A percentile compares a stretch with the other conserved stretches of the same genome.
Conservation (phyloP, 1,140 invertebrate species). For the Berghia stephanieae region DNA sequence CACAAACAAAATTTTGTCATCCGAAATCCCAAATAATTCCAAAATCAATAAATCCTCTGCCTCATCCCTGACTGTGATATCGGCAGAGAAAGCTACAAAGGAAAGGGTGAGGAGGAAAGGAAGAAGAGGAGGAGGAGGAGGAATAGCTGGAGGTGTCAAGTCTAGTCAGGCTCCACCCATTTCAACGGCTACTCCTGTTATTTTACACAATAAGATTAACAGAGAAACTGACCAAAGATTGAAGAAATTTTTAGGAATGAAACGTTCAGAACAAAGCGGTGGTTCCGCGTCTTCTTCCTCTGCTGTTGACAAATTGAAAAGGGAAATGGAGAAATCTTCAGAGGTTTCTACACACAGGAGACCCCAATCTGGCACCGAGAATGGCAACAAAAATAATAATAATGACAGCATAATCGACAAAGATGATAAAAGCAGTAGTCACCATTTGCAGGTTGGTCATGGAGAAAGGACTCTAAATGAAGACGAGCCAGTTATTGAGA, state of each 20-base stretch:
- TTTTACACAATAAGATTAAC: slow-evolving; percentile 19
- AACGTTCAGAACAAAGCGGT: neutral
- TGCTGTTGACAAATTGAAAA: neutral
- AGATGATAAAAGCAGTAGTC: neutral
- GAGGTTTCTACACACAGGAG: neutral
- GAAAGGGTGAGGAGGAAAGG: too few species aligned
- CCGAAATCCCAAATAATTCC: too few species aligned
- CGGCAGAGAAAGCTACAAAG: too few species aligned
- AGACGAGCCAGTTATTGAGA: neutral
- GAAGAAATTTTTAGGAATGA: slow-evolving; percentile 21
- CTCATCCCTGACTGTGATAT: too few species aligned
- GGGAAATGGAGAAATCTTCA: neutral
- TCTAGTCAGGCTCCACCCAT: too few species aligned
- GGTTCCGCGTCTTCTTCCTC: neutral
- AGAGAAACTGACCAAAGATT: slow-evolving; percentile 26
- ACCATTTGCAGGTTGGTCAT: neutral
- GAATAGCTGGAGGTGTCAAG: neutral
- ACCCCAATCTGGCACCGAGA: too few species aligned
- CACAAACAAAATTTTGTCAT: too few species aligned
- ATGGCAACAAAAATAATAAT: neutral
- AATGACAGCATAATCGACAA: neutral
- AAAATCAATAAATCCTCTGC: too few species aligned
- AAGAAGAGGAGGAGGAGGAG: slow-evolving; percentile 18
- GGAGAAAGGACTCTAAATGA: neutral
- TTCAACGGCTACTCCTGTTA: neutral